These are phyloP conservation scores for Caenorhabditis brenneri DNA, from an alignment of 1,140 invertebrate species.

Conservation along the genomic window DNA sequence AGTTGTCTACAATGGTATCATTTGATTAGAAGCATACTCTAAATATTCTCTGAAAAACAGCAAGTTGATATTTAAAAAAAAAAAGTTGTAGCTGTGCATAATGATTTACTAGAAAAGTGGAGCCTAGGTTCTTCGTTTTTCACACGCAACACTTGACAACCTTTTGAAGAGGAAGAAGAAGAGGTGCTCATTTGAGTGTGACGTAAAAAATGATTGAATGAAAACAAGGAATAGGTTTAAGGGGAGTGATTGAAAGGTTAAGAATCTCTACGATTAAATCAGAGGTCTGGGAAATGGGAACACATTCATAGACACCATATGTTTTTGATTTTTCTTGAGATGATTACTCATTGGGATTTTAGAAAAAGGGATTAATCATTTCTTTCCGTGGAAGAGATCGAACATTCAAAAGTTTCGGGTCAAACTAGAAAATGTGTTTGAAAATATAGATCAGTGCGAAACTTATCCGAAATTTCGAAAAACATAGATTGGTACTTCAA, in stretches of 20 bases:
- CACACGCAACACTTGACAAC: background rate
- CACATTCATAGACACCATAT: background rate
- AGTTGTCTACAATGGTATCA: too few relatives aligned
- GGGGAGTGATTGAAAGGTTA: too few relatives aligned
- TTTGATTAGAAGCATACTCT: too few relatives aligned
- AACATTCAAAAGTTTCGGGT: background rate
- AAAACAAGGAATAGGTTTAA: too few relatives aligned
- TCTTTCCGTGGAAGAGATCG: background rate
- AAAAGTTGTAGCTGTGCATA: too few relatives aligned
- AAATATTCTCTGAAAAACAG: too few relatives aligned
- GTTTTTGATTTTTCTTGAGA: background rate
- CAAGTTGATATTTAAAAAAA: too few relatives aligned
- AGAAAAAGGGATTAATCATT: conserved; percentile 1
- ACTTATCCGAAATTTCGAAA: too few relatives aligned
- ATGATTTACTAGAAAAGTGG: too few relatives aligned
- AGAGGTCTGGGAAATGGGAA: background rate
- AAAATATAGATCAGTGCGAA: too few relatives aligned
- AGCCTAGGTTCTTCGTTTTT: background rate
- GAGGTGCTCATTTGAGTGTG: background rate
- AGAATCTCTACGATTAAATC: background rate
- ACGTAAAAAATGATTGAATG: background rate
- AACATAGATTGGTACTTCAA: too few relatives aligned
- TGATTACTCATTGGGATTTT: background rate
- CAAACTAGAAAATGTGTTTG: background rate
- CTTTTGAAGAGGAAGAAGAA: background rate